Evolutionary conservation across 2,113 vertebrate genomes (phyloP), one percentile per base, ranked within the genome.

Genomic region (Xenus cinereus): DNA sequence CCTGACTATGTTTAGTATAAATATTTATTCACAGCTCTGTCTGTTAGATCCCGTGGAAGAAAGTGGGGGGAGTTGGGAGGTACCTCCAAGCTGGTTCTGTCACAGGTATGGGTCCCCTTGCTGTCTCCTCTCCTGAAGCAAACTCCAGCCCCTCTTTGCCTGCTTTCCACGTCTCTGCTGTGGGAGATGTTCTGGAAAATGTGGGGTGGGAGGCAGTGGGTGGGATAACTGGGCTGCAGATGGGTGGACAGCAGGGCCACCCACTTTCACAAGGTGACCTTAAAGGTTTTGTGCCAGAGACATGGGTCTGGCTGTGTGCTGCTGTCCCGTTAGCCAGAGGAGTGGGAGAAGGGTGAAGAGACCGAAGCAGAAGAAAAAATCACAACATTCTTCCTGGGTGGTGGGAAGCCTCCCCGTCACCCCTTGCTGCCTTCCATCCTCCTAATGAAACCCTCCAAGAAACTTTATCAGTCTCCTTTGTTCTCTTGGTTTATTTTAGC

Each of bases 1-100:
- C 64, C 60, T 95, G 95, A 77, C 89, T 97, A 80, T 84, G 80
- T 97, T 96, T 93, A 64, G 39, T 92, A 90, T 95, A 98, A 98
- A 97, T 84, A 96, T 97, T 97, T 97, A 95, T 96, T 74, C 95
- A 78, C 53, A 94, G 56, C 53, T 62, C 50, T 95, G 87, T n/a
- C 84, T 73, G 84, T 85, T 88, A 80, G 35, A 91, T 96, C 39
- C 73, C 78, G 76, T 48, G 91, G 75, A 95, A 94, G 48, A 95
- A 64, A 77, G 45, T 54, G 28, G 59, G 21, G 39, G 27, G 41
- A 72, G n/a, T 41, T 22, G 13, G 67, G 80, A 89, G 45, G 71
- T 93, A 30, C 22, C 35, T 80, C 71, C 46, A 76, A 27, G 23
- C 68, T 84, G 75, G 18, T 37, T 64, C 79, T 66, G 51, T 45